These are phyloP conservation scores for Trissonchulus sp. DNA, from an alignment of 2,888 invertebrate genomes.

Conservation along the genomic window DNA sequence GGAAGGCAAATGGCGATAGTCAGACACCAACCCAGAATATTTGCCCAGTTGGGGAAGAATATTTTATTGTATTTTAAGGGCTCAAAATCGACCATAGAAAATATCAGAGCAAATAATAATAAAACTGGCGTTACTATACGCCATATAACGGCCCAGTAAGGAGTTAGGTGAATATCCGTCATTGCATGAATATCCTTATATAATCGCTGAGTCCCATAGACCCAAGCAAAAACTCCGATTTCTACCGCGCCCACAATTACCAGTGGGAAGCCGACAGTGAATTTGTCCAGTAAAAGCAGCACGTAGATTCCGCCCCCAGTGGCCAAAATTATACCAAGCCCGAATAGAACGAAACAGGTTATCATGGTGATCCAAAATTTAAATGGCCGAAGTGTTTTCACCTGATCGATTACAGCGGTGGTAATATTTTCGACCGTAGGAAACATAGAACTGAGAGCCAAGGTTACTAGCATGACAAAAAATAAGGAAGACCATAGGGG, in stretches of 20 bases:
- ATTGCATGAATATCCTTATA: slow-evolving; percentile 48
- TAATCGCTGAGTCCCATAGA: slow-evolving; percentile 31
- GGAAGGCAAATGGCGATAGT: slow-evolving; percentile 46
- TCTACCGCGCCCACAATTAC: slow-evolving; percentile 33
- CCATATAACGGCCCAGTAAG: slow-evolving; percentile 49
- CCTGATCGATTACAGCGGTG: slow-evolving; percentile 32
- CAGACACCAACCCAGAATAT: slow-evolving; percentile 47
- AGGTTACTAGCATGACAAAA: slow-evolving; percentile 34
- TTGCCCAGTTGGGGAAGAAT: slow-evolving; percentile 49
- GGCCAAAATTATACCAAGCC: slow-evolving; percentile 31
- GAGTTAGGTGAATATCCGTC: slow-evolving; percentile 45
- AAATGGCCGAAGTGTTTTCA: slow-evolving; percentile 31
- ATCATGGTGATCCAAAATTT: slow-evolving; percentile 33
- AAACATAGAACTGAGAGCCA: slow-evolving; percentile 34
- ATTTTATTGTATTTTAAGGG: slow-evolving; percentile 45
- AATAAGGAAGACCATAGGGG: slow-evolving; percentile 34
- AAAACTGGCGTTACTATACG: slow-evolving; percentile 47
- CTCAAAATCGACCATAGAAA: slow-evolving; percentile 49
- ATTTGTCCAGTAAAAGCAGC: slow-evolving; percentile 34
- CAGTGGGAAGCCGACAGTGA: slow-evolving; percentile 33
- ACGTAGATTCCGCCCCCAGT: slow-evolving; percentile 35
- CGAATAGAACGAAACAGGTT: slow-evolving; percentile 30
- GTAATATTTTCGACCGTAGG: slow-evolving; percentile 34
- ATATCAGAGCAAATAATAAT: slow-evolving; percentile 47
- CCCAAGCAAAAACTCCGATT: slow-evolving; percentile 34